A percentile compares a stretch with the other conserved stretches of the same genome.
Evolutionary conservation across 2,888 invertebrate genomes (phyloP).

Genomic region (Ichneumon xanthorius): DNA sequence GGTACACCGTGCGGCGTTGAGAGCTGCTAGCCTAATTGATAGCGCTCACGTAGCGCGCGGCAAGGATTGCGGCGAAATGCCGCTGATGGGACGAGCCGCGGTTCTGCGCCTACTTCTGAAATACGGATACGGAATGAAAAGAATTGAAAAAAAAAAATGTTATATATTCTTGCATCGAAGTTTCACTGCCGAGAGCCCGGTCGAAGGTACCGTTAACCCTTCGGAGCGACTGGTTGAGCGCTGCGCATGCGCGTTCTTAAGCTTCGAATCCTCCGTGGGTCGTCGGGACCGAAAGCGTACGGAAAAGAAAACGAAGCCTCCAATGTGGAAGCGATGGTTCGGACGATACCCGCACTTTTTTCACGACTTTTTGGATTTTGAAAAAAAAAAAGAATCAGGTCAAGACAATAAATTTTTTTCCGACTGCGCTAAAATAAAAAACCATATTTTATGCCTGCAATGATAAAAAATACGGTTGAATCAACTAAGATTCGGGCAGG

Average conservation of each 20-base stretch:
- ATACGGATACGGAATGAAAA: slow-evolving; percentile 6
- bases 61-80: slow-evolving; percentile 33
- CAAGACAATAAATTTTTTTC: too few relatives aligned
- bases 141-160: not conserved
- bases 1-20: slow-evolving; percentile 41
- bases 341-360: too few relatives aligned
- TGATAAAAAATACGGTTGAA: too few relatives aligned
- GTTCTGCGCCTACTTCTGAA: not conserved
- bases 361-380: too few relatives aligned
- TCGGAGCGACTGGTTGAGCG: not conserved
- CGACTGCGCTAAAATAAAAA: too few relatives aligned
- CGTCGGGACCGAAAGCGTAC: not conserved
- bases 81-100: slow-evolving; percentile 35
- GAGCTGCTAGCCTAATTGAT: slow-evolving; percentile 68
- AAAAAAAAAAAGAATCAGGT: too few relatives aligned
- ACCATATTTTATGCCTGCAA: too few relatives aligned
- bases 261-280: not conserved
- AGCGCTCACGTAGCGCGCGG: slow-evolving; percentile 57
- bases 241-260: not conserved
- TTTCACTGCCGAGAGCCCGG: not conserved
- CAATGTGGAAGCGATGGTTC: too few relatives aligned
- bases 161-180: not conserved
- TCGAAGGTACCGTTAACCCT: slow-evolving; percentile 1
- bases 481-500: too few relatives aligned
- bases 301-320: too few relatives aligned